Evolutionary conservation across 2,888 invertebrate species (phyloP), one percentile per base, ranked within the genome.

Genomic region (Aporophyla nigra): DNA sequence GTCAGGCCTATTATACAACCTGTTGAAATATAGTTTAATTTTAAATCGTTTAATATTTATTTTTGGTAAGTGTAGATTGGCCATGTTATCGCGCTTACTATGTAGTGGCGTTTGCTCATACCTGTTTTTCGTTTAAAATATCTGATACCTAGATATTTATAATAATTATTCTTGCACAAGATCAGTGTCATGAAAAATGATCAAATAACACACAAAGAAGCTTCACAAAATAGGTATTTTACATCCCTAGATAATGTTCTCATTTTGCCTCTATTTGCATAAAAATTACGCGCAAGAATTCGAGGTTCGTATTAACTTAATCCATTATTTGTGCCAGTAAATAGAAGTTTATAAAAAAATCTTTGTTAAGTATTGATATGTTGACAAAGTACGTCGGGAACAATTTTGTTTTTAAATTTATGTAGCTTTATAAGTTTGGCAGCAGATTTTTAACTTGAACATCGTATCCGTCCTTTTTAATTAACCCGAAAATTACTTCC

Each of bases 1-100:
- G 77, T 82, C 78, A 74, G 83, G 87, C 88, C 88, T 87, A 88
- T 72, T 80, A 77, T 87, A 87, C 76, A 88, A 71, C 71, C 74
- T 82, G 80, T 88, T 84, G 61, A 79, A 58, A 81, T 78, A 80
- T 72, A 83, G 66, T 82, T 78, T 86, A 51, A 83, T 83, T 86
- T 82, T 80, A 78, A 69, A 82, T 82, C 56, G 46, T 78, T 77
- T 76, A 74, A 78, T 76, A 76, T 74, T 33, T 81, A 72, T 76
- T 75, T 74, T 74, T 61, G 59, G 12, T 83, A 83, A 77, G 73
- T 68, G 43, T 67, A 71, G 67, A 66, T 76, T 72, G 81, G 78
- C 81, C 78, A 82, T 87, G 86, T 67, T 70, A 43, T 70, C 53
- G 59, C 61, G 77, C 27, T 51, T 43, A 56, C 27, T 43, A 56